Evolutionary conservation across 1,140 invertebrate genomes (phyloP).

Genomic region (Pogonomyrmex californicus): DNA sequence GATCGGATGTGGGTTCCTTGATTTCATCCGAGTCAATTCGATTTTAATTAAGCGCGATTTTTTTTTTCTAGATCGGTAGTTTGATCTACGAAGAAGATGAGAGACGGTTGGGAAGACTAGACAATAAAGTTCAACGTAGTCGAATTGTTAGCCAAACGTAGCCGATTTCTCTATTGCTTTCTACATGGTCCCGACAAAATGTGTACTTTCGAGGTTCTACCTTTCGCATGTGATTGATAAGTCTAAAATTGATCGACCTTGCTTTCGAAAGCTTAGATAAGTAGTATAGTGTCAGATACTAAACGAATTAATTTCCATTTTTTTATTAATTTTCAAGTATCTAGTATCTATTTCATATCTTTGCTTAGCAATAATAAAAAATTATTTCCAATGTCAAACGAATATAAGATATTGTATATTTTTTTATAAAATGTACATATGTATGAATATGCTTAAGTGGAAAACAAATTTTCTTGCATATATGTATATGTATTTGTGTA

Average conservation of each 20-base stretch:
- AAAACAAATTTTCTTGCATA: too few relatives aligned
- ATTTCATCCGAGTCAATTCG: constrained; percentile 50
- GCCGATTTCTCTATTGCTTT: constrained; percentile 35
- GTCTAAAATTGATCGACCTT: constrained; percentile 20
- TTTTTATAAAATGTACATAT: too few relatives aligned
- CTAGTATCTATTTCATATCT: background rate
- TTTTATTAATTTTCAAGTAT: background rate
- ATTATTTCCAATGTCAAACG: background rate
- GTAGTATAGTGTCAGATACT: background rate
- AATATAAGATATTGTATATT: too few relatives aligned
- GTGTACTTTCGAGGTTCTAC: constrained; percentile 48
- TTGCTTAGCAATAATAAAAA: background rate
- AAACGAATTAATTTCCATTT: constrained; percentile 6
- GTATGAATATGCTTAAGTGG: too few relatives aligned
- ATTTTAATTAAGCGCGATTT: constrained; percentile 47
- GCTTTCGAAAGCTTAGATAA: background rate
- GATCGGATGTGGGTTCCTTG: constrained; percentile 25
- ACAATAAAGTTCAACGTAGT: constrained; percentile 55
- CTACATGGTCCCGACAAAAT: constrained; percentile 28
- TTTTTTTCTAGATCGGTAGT: constrained; percentile 17
- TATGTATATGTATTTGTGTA: too few relatives aligned
- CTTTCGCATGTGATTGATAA: constrained; percentile 14
- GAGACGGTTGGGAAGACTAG: constrained; percentile 41
- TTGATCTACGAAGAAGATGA: constrained; percentile 24
- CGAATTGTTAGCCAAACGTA: constrained; percentile 47